Base-by-base conservation (phyloP, 2,797 vertebrate species). In the Bothrops alternatus region DNA sequence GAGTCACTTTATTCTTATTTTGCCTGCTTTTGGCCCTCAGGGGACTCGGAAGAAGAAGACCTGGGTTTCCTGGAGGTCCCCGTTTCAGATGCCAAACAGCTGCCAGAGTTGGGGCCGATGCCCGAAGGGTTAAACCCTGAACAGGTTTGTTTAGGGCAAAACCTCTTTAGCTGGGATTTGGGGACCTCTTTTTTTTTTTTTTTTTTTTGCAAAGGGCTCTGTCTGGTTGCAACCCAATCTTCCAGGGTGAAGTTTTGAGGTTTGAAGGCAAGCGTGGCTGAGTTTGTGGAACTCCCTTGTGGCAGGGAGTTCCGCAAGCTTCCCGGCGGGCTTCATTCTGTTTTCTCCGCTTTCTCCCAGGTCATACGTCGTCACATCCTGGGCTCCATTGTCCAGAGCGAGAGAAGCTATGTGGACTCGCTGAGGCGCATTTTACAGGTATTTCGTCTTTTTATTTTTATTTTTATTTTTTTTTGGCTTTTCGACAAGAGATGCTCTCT, bases 381-480 rank as follows among this genome's bases (percentile, higher is more conserved):
- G 28, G 96, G 98, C 95, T 99, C 99, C 96, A 99, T 99, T 14
- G 98, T 99, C 93, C 99, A 99, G 97, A 99, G 99, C 0, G 98
- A 99, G 96, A 96, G 98, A 87, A 98, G 98, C 96, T 99, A 99
- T 50, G 98, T 99, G 96, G 98, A 99, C 65, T 99, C 99, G 73
- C 96, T 99, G 90, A 97, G 98, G 96, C 98, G 98, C 86, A 99
- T 99, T 95, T 95, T 99, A 96, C 99, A 99, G 98, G 99, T 99
- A 95, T 93, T 0, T 94, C 90, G 0, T 3, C 16, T 73, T 63
- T 61, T 55, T 14, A 50, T 50, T 50, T 50, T 16, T 65, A 16
- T 69, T 37, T 42, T 42, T 32, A 32, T 42, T 42, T 42, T 42
- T 13, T 61, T 61, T 26, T 11, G 16, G 10, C 0, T 20, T 7